Conservation (phyloP, 2,888 invertebrate genomes). For the Scaptomyza tumidula region DNA sequence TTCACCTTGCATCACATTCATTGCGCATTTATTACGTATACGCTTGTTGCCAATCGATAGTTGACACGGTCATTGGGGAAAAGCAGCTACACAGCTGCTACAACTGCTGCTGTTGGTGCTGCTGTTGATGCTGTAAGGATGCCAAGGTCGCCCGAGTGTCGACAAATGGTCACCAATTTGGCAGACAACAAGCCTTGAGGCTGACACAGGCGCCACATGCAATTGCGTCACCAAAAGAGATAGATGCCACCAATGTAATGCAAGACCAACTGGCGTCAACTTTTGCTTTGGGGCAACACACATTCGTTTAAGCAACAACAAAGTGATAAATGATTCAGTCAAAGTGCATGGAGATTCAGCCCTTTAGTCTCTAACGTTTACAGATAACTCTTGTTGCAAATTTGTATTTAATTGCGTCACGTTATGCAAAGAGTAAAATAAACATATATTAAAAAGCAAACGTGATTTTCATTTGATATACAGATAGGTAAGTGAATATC, state of each 20-base stretch:
- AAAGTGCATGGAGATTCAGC: conserved; percentile 17
- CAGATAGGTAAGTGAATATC: neutral
- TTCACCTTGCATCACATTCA: conserved; percentile 11
- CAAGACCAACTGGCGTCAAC: conserved; percentile 31
- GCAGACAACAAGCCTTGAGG: conserved; percentile 49
- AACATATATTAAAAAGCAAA: conserved; percentile 20
- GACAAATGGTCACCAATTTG: conserved; percentile 61
- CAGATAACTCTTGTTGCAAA: conserved; percentile 49
- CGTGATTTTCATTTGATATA: conserved; percentile 10
- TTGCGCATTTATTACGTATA: conserved; percentile 50
- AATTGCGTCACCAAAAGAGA: conserved; percentile 41
- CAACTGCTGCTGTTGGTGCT: conserved; percentile 1
- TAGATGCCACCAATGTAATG: conserved; percentile 4
- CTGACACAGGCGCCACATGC: conserved; percentile 39
- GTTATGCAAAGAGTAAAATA: conserved; percentile 37
- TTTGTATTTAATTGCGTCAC: conserved; percentile 52
- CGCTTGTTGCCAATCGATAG: conserved; percentile 61
- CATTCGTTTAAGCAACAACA: neutral
- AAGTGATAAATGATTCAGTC: conserved; percentile 56
- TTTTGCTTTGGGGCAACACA: conserved; percentile 9
- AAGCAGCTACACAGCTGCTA: neutral
- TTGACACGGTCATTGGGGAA: conserved; percentile 48
- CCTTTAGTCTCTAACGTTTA: conserved; percentile 40
- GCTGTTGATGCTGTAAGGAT: conserved; percentile 12
- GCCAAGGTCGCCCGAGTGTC: conserved; percentile 41